Evolutionary conservation across 2,113 vertebrate genomes (phyloP).

Genomic region (Macheiramphus alcinus): DNA sequence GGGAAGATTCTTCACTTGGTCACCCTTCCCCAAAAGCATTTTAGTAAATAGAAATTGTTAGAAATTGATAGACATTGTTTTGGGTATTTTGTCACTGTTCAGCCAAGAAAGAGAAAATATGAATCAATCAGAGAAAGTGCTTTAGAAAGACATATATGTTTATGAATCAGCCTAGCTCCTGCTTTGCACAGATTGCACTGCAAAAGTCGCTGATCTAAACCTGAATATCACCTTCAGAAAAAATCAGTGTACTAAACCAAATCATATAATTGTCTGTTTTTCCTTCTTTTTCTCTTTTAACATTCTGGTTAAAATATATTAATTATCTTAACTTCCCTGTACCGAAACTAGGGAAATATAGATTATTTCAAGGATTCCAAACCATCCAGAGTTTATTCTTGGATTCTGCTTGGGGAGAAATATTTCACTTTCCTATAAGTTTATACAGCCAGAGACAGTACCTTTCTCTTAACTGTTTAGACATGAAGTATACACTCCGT

Average conservation of each 20-base stretch:
- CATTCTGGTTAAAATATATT: neutral
- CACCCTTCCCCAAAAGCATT: neutral
- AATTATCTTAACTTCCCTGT: neutral
- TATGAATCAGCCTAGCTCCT: neutral
- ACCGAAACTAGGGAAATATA: neutral
- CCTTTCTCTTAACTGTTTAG: neutral
- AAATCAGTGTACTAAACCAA: neutral
- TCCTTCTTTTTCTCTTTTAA: neutral
- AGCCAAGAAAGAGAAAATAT: neutral
- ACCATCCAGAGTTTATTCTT: neutral
- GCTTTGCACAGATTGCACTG: constrained; percentile 10
- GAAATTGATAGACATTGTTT: neutral
- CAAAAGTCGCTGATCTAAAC: neutral
- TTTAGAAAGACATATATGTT: neutral
- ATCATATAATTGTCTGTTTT: neutral
- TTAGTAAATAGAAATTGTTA: neutral
- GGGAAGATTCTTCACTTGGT: neutral
- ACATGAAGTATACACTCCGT: neutral
- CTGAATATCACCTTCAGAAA: neutral
- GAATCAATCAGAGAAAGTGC: neutral
- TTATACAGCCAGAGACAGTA: neutral
- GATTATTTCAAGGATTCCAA: neutral
- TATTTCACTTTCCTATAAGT: neutral
- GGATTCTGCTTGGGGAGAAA: neutral
- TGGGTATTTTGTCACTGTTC: neutral